A percentile compares a stretch with the other conserved stretches of the same genome.
Evolutionary conservation across 2,113 vertebrate species (phyloP).

Genomic region (Etia nguti): DNA sequence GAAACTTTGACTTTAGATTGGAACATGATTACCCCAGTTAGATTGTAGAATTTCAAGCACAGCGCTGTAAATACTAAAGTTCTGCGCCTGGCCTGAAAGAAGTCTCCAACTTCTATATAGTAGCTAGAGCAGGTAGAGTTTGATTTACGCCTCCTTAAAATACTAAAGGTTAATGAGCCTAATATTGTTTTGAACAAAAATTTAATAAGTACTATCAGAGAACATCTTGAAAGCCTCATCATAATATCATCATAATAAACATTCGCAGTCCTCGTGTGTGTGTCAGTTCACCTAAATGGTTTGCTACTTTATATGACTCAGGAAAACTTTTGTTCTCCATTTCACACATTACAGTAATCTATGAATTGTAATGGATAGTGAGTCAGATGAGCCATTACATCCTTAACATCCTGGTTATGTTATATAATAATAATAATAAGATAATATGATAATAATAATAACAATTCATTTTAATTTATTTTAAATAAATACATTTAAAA

Average conservation of each 20-base stretch:
- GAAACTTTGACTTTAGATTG: neutral
- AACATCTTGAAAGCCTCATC: neutral
- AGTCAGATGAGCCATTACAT: neutral
- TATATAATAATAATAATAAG: neutral
- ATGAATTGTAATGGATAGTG: neutral
- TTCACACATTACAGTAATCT: neutral
- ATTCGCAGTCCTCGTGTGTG: neutral
- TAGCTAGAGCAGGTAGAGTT: neutral
- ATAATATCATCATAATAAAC: neutral
- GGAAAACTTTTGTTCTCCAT: neutral
- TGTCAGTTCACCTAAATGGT: neutral
- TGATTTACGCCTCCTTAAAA: neutral
- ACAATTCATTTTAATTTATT: neutral
- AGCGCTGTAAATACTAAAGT: neutral
- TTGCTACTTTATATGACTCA: neutral
- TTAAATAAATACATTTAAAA: neutral
- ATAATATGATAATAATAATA: neutral
- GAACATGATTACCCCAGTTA: neutral
- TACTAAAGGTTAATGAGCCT: neutral
- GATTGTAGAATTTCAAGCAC: neutral
- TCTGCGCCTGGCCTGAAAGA: neutral
- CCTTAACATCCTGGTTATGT: neutral
- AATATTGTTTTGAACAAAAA: neutral
- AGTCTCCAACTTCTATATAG: neutral
- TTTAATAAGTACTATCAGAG: neutral